Evolutionary conservation across 2,797 vertebrate genomes (phyloP).

Genomic region (Phrynocephalus forsythii): DNA sequence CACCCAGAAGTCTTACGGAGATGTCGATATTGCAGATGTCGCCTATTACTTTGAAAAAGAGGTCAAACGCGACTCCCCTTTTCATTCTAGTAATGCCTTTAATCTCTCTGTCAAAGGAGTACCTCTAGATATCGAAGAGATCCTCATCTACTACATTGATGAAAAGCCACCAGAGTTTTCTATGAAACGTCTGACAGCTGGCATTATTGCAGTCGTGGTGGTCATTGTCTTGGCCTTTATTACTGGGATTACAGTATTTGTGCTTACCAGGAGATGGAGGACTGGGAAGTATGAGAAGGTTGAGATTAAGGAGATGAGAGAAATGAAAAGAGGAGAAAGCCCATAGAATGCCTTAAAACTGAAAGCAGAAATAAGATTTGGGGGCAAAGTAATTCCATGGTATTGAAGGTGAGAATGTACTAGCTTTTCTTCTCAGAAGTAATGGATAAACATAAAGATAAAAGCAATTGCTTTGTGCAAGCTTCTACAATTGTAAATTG

Average conservation of each 20-base stretch:
- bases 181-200: slow-evolving; percentile 83
- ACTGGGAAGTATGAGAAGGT: slow-evolving; percentile 67
- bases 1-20: slow-evolving; percentile 49
- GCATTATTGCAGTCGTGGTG: slow-evolving; percentile 85
- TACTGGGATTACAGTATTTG: slow-evolving; percentile 79
- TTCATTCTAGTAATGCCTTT: slow-evolving; percentile 41
- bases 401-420: neutral
- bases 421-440: slow-evolving; percentile 12
- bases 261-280: slow-evolving; percentile 69
- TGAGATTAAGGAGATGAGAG: slow-evolving; percentile 82
- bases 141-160: slow-evolving; percentile 87
- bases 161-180: slow-evolving; percentile 84
- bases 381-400: neutral
- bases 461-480: neutral
- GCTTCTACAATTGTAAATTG: neutral
- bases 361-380: slow-evolving; percentile 30
- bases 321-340: slow-evolving; percentile 72
- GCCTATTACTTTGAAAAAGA: slow-evolving; percentile 93
- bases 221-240: slow-evolving; percentile 81
- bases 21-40: slow-evolving; percentile 77
- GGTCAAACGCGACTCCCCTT: slow-evolving; percentile 82
- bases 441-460: neutral
- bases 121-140: slow-evolving; percentile 77
- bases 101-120: slow-evolving; percentile 56
- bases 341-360: slow-evolving; percentile 43